Conservation (phyloP, 1,140 invertebrate species). For the Scaptomyza montana region DNA sequence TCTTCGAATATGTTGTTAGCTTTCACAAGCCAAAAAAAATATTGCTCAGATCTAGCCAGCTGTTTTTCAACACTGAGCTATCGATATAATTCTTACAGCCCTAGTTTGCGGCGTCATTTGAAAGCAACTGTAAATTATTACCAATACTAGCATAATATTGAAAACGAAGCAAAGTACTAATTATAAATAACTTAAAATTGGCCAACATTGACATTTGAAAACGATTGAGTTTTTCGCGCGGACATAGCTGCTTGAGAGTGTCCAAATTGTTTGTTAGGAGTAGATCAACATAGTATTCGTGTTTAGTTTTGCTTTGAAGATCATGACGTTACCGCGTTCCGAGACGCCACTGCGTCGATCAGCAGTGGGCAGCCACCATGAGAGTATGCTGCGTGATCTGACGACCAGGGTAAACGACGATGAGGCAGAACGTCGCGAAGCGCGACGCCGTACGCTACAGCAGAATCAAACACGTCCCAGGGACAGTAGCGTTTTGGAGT, state of each 20-base stretch:
- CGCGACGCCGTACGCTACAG: slow-evolving; percentile 63
- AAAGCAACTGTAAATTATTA: slow-evolving; percentile 77
- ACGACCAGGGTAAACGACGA: slow-evolving; percentile 73
- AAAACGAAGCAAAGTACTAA: slow-evolving; percentile 26
- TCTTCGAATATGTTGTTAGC: no score
- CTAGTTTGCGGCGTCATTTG: slow-evolving; percentile 74
- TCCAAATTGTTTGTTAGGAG: no score
- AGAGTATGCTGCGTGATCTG: slow-evolving; percentile 46
- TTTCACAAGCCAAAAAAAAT: no score
- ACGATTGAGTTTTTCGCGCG: neutral
- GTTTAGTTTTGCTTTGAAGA: slow-evolving; percentile 4
- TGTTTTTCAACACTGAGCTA: slow-evolving; percentile 50
- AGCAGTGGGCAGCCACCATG: slow-evolving; percentile 68
- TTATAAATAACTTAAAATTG: slow-evolving; percentile 31
- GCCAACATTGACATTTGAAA: neutral
- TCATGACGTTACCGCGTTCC: slow-evolving; percentile 66
- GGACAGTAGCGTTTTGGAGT: slow-evolving; percentile 41
- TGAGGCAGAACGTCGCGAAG: slow-evolving; percentile 76
- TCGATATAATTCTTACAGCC: slow-evolving; percentile 40
- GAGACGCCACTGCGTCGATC: slow-evolving; percentile 79
- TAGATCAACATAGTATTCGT: slow-evolving; percentile 2
- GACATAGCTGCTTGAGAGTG: no score
- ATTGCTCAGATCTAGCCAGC: no score
- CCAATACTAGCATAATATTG: slow-evolving; percentile 52
- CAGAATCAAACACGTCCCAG: slow-evolving; percentile 44